Conservation (phyloP, 2,797 vertebrate genomes). For the Mormyrops boulengeri region DNA sequence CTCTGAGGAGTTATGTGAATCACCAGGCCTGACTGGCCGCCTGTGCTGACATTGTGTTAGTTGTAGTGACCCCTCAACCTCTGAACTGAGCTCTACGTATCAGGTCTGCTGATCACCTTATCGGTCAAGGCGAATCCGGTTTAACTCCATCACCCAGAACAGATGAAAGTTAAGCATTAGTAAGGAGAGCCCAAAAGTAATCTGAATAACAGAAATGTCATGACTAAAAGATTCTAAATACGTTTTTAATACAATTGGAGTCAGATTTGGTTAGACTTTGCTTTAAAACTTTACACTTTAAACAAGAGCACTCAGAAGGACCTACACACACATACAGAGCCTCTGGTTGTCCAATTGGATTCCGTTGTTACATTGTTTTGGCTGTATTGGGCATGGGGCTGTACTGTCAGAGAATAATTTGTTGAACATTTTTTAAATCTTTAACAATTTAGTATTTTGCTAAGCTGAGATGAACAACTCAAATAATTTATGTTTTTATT, state of each 20-base stretch:
- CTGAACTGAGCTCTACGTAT: neutral
- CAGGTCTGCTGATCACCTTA: neutral
- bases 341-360: neutral
- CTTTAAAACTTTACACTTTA: neutral
- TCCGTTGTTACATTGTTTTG: neutral
- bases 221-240: neutral
- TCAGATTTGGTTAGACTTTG: neutral
- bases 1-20: neutral
- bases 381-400: neutral
- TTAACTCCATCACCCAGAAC: neutral
- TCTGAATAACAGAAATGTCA: neutral
- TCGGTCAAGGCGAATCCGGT: neutral
- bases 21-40: neutral
- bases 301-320: neutral
- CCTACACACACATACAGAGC: neutral
- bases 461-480: neutral
- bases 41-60: neutral
- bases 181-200: neutral
- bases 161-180: neutral
- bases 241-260: neutral
- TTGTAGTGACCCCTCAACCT: neutral
- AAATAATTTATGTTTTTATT: neutral
- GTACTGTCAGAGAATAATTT: conserved; percentile 12
- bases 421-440: conserved; percentile 68
- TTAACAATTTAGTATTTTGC: neutral